Evolutionary conservation across 1,140 invertebrate genomes (phyloP), one percentile per base, ranked within the genome.

Genomic region (Bombus polaris): DNA sequence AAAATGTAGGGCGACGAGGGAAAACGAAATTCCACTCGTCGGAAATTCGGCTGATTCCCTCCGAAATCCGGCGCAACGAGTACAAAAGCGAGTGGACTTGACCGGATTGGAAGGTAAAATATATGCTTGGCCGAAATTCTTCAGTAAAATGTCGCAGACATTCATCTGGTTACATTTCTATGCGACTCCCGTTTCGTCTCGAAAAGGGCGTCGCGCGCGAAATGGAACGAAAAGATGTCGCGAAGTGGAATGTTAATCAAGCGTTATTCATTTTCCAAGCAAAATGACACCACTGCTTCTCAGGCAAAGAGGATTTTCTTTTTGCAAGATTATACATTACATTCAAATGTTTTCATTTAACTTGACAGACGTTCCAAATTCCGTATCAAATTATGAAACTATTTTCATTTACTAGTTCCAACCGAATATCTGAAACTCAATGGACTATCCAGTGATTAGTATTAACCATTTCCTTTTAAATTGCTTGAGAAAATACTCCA

Each of bases 121-220:
- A 71, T 73, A 42, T 81, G 57, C 57, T 80, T 85, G 76, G 77
- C 76, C 83, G 77, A 85, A 77, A 85, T 80, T 80, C 68, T 37
- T 53, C 25, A 22, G 80, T 85, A 85, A 85, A 85, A 80, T 42
- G 68, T 62, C 39, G 76, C 53, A 83, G 68, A 81, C 68, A 47
- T 28, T 77, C 75, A 35, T 84, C 82, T 79, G 65, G 62, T 84
- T 79, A 79, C 39, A 25, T 70, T 79, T 71, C 66, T 44, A 70
- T 70, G 47, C 39, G 65, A 35, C 44, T 57, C 35, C 22, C 62
- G 35, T 77, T 77, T 70, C 62, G 75, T 25, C 28, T 84, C 32
- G 37, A 22, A 76, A 32, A 53, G 47, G 6, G 47, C 18, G 39
- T n/a, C 39, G 13, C 44, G 42, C 22, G 71, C 6, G 28, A 18